Evolutionary conservation across 2,113 vertebrate species (phyloP).

Genomic region (Sinocyclocheilus maitianheensis): DNA sequence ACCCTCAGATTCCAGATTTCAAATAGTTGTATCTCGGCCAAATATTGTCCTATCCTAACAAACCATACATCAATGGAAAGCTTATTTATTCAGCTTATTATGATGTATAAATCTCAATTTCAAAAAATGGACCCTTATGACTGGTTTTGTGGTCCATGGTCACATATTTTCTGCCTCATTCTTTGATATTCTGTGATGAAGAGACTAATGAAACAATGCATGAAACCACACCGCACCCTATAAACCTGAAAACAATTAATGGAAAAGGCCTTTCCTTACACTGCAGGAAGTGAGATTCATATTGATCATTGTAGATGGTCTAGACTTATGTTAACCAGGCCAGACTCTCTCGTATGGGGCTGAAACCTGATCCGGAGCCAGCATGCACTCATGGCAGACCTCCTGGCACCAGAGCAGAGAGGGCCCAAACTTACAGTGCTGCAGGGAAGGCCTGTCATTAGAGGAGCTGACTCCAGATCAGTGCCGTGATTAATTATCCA

Average conservation of each 20-base stretch:
- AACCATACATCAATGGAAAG: no score
- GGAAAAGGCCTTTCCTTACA: neutral
- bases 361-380: slow-evolving; percentile 57
- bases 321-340: slow-evolving; percentile 53
- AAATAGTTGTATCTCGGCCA: no score
- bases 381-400: slow-evolving; percentile 73
- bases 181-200: no score
- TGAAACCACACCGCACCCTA: neutral
- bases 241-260: neutral
- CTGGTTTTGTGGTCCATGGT: no score
- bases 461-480: slow-evolving; percentile 66
- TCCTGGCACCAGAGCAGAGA: slow-evolving; percentile 77
- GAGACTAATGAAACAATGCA: neutral
- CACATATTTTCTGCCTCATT: neutral
- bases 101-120: no score
- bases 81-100: no score
- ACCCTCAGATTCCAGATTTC: no score
- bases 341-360: slow-evolving; percentile 43
- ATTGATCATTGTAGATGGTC: slow-evolving; percentile 34
- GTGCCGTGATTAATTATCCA: slow-evolving; percentile 74
- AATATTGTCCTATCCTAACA: no score
- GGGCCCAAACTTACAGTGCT: slow-evolving; percentile 68
- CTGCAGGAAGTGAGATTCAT: slow-evolving; percentile 5
- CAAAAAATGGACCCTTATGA: no score
- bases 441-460: slow-evolving; percentile 76